A percentile compares a stretch with the other conserved stretches of the same genome.
These are phyloP conservation scores for Phytoseiulus persimilis DNA, from an alignment of 2,888 invertebrate species.

Conservation along the genomic window DNA sequence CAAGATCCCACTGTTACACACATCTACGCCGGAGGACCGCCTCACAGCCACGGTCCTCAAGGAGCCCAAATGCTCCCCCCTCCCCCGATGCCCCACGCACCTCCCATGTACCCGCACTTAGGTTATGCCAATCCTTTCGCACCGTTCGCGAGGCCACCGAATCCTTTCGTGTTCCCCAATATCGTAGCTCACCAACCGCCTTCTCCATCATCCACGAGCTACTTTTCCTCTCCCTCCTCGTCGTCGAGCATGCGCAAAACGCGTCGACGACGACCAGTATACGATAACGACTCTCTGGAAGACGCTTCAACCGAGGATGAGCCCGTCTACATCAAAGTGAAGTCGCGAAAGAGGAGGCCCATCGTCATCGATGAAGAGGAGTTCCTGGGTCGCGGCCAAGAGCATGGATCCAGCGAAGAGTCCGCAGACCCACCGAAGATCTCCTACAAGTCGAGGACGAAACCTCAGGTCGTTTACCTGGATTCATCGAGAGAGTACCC, in stretches of 20 bases:
- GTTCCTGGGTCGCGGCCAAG: constrained; percentile 17
- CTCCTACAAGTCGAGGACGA: constrained; percentile 13
- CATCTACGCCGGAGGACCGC: background rate
- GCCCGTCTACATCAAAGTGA: constrained; percentile 30
- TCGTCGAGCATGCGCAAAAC: background rate
- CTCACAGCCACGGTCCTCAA: background rate
- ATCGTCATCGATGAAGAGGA: constrained; percentile 35
- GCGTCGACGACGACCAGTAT: background rate
- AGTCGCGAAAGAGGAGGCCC: background rate
- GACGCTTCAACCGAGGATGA: constrained; percentile 23
- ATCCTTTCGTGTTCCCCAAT: constrained; percentile 31
- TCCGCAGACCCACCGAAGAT: background rate
- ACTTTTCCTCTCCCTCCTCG: background rate
- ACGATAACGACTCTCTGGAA: constrained; percentile 26
- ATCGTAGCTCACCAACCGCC: constrained; percentile 21
- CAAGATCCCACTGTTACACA: constrained; percentile 31
- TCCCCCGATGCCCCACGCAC: background rate
- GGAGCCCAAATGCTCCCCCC: background rate
- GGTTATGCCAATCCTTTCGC: background rate
- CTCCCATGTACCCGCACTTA: background rate
- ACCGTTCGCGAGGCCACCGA: background rate
- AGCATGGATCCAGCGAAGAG: constrained; percentile 11
- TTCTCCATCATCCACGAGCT: background rate
- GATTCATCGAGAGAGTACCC: constrained; percentile 24
- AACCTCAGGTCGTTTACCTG: constrained; percentile 17